Conservation (phyloP, 1,140 invertebrate species). For the Drosophila rufa region DNA sequence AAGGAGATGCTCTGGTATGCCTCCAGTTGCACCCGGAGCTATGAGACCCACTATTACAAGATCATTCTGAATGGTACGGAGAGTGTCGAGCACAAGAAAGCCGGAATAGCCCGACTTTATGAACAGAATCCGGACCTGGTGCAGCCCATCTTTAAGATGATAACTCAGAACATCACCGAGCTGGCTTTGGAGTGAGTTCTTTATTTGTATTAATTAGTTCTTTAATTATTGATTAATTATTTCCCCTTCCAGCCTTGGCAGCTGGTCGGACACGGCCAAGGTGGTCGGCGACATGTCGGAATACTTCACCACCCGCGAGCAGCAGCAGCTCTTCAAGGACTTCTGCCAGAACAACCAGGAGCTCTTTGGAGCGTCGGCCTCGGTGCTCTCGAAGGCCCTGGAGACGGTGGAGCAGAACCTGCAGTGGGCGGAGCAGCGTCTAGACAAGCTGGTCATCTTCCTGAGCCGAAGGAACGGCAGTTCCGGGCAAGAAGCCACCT, state of each 20-base stretch:
- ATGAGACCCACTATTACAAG: constrained; percentile 32
- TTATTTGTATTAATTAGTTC: not conserved
- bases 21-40: constrained; percentile 54
- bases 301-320: constrained; percentile 84
- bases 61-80: constrained; percentile 37
- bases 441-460: constrained; percentile 34
- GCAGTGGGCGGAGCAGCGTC: constrained; percentile 46
- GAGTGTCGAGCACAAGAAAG: constrained; percentile 34
- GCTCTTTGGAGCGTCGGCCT: constrained; percentile 49
- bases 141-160: constrained; percentile 49
- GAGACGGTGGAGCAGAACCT: constrained; percentile 50
- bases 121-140: constrained; percentile 83
- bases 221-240: not conserved
- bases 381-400: constrained; percentile 33
- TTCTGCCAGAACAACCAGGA: constrained; percentile 42
- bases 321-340: constrained; percentile 69
- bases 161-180: constrained; percentile 41
- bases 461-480: constrained; percentile 36
- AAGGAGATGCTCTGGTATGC: constrained; percentile 51
- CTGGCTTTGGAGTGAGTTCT: constrained; percentile 56
- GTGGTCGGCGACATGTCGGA: constrained; percentile 84
- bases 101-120: constrained; percentile 83
- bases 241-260: constrained; percentile 67
- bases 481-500: constrained; percentile 1
- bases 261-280: constrained; percentile 76